Base-by-base conservation (phyloP, 2,888 invertebrate genomes). In the Patella ulyssiponensis region DNA sequence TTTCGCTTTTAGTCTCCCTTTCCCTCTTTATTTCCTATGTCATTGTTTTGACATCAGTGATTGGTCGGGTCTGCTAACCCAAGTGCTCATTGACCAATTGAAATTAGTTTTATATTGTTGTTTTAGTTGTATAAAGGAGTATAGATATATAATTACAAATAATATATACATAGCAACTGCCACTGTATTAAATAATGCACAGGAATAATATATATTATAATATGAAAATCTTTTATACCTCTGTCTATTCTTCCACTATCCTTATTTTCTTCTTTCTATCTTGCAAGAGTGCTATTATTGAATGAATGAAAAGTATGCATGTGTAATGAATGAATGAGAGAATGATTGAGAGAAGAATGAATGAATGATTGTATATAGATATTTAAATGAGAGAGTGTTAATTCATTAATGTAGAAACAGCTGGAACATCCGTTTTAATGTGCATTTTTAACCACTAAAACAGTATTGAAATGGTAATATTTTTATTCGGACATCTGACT, bases 311-410 rank as follows among this genome's bases (percentile, higher is more conserved):
- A 4, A 64, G 20, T 64, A 14, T 64, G 64, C 44, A 44, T 44
- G 9, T 44, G 44, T 44, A 44, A 44, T 44, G 44, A 44, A 44
- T 64, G 20, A 14, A 1, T n/a, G n/a, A n/a, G 2, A 20, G 64
- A 64, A 14, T 64, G 64, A 64, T 23, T 23, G 64, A 64, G 64
- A 20, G 64, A 64, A 20, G 64, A 64, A 3, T 12, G 64, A 64
- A 64, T 64, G 64, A 23, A 64, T 64, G 12, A 64, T 64, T 64
- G 64, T 64, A 64, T 64, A 64, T 64, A 64, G 23, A 64, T 64
- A 64, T 64, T 64, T 23, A 64, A 64, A 64, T 64, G 64, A 64
- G 64, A 64, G 44, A 44, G 44, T 44, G 9, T 44, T 44, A 44
- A 44, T 44, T 44, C 44, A 44, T 44, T 44, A 44, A 5, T 44